Evolutionary conservation across 2,113 vertebrate genomes (phyloP).

Genomic region (Ondatra zibethicus): DNA sequence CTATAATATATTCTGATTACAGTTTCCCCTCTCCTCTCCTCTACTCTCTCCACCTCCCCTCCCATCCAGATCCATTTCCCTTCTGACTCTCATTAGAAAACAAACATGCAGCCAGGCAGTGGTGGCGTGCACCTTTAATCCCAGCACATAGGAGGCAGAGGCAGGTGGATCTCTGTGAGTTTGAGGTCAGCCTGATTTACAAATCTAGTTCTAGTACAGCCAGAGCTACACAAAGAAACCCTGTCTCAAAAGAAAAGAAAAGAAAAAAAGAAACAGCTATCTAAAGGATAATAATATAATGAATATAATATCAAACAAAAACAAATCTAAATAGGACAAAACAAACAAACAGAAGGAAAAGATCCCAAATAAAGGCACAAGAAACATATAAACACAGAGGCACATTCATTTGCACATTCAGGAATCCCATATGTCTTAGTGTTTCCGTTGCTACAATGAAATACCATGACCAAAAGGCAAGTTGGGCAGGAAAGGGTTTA

Average conservation of each 20-base stretch:
- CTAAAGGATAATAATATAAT: not conserved
- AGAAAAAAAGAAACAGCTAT: not conserved
- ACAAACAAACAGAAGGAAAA: not conserved
- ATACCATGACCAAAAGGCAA: not conserved
- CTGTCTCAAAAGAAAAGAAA: not conserved
- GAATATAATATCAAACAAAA: not conserved
- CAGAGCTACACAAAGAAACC: too few relatives aligned
- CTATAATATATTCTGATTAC: not conserved
- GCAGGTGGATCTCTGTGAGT: too few relatives aligned
- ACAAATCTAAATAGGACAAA: not conserved
- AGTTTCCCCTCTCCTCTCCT: not conserved
- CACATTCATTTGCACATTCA: not conserved
- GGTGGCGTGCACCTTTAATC: too few relatives aligned
- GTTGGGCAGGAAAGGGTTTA: not conserved
- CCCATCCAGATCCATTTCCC: not conserved
- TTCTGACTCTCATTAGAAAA: not conserved
- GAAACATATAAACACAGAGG: not conserved
- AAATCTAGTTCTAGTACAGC: too few relatives aligned
- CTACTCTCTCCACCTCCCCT: not conserved
- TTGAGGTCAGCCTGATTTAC: too few relatives aligned
- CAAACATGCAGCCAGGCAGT: too few relatives aligned
- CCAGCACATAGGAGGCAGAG: too few relatives aligned
- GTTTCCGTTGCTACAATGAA: not conserved
- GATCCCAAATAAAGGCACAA: not conserved
- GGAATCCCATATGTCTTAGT: not conserved